These are phyloP conservation scores for Leptinotarsa rubiginosa DNA, from an alignment of 2,888 invertebrate genomes.

Conservation along the genomic window DNA sequence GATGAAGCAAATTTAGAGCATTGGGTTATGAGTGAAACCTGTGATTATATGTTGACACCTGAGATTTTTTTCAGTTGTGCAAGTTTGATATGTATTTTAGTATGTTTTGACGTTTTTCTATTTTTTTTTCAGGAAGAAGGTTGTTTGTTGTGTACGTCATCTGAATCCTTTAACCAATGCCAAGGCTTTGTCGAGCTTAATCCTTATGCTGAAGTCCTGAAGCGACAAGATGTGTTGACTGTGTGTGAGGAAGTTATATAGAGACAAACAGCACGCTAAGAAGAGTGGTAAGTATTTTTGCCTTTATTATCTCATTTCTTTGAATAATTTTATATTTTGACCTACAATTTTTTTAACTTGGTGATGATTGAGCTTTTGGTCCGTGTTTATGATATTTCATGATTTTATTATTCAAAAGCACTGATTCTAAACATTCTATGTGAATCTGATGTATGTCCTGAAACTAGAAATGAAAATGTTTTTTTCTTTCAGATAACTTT, in stretches of 20 bases:
- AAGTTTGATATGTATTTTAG: background rate
- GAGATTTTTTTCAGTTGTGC: slow-evolving; percentile 35
- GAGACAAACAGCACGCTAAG: slow-evolving; percentile 76
- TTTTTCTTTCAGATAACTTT: slow-evolving; percentile 51
- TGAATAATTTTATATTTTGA: no score
- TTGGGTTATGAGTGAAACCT: slow-evolving; percentile 63
- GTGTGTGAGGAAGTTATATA: slow-evolving; percentile 72
- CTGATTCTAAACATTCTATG: slow-evolving; percentile 36
- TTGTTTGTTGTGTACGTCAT: slow-evolving; percentile 86
- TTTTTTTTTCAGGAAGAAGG: slow-evolving; percentile 73
- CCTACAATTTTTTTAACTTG: background rate
- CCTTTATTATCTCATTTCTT: background rate
- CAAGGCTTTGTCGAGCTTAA: slow-evolving; percentile 91
- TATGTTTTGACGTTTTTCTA: no score
- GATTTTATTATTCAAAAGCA: slow-evolving; percentile 52
- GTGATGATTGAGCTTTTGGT: slow-evolving; percentile 49
- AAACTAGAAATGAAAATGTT: background rate
- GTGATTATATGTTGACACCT: slow-evolving; percentile 62
- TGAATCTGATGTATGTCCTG: background rate
- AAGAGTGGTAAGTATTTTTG: slow-evolving; percentile 76
- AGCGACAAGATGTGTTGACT: slow-evolving; percentile 84
- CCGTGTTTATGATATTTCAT: slow-evolving; percentile 60
- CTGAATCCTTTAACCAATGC: slow-evolving; percentile 94
- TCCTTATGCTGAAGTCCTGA: slow-evolving; percentile 92
- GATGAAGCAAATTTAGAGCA: slow-evolving; percentile 62